Conservation (phyloP, 2,113 vertebrate genomes). For the Heterocephalus glaber region DNA sequence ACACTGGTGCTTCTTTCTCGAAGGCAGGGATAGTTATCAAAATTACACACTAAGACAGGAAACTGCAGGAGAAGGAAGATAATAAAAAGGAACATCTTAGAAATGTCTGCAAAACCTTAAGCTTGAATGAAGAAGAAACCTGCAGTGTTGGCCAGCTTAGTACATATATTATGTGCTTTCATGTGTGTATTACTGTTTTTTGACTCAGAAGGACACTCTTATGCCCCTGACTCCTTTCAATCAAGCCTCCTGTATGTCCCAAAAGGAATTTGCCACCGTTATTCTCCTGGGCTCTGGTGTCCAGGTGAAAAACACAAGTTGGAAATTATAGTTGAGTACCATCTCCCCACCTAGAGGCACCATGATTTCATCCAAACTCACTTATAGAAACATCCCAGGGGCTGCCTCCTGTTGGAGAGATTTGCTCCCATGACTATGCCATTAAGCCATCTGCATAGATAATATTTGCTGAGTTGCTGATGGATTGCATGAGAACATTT, state of each 20-base stretch:
- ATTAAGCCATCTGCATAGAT: not conserved
- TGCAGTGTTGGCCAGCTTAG: not conserved
- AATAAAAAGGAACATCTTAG: not conserved
- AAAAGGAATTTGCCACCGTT: not conserved
- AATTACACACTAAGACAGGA: not conserved
- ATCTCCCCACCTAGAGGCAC: not conserved
- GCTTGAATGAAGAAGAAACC: not conserved
- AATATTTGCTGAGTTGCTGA: not conserved
- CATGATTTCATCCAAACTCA: not conserved
- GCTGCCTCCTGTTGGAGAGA: not conserved
- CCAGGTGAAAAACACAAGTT: not conserved
- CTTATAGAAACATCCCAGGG: not conserved
- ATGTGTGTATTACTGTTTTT: not conserved
- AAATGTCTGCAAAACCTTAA: not conserved
- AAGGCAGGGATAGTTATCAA: not conserved
- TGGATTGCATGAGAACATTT: not conserved
- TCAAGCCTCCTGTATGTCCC: not conserved
- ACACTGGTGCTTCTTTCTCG: not conserved
- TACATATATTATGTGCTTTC: not conserved
- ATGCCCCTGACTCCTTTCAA: not conserved
- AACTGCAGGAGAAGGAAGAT: not conserved
- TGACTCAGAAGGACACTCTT: not conserved
- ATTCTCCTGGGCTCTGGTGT: not conserved
- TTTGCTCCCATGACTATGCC: not conserved
- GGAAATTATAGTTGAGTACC: not conserved